Conservation (phyloP, 2,113 vertebrate genomes). For the Syngnathus scovelli region DNA sequence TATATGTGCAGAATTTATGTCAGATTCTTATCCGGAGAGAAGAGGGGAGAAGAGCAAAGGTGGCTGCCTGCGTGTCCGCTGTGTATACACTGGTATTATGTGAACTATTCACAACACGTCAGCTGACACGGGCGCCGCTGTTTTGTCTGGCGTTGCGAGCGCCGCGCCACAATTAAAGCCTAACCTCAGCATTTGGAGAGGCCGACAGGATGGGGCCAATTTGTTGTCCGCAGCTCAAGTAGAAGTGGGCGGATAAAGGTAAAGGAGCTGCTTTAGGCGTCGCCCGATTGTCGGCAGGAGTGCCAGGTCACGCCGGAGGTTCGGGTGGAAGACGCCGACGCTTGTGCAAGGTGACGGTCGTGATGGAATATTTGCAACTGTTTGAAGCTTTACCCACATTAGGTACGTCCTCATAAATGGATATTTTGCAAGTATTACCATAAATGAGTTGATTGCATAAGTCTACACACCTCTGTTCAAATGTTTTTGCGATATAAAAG, state of each 20-base stretch:
- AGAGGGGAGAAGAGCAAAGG: slow-evolving; percentile 73
- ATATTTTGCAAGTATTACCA: too few species aligned
- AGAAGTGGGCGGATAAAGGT: slow-evolving; percentile 20
- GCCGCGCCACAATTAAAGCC: slow-evolving; percentile 73
- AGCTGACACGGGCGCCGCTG: slow-evolving; percentile 69
- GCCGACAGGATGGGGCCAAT: slow-evolving; percentile 64
- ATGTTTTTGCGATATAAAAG: too few species aligned
- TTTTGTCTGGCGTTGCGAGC: slow-evolving; percentile 67
- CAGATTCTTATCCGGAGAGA: slow-evolving; percentile 77
- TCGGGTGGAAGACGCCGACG: neutral
- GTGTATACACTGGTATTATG: slow-evolving; percentile 80
- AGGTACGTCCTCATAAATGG: too few species aligned
- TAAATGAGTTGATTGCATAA: too few species aligned
- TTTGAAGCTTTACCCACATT: too few species aligned
- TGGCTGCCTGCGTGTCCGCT: slow-evolving; percentile 71
- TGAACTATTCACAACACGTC: slow-evolving; percentile 80
- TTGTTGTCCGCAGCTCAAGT: slow-evolving; percentile 63
- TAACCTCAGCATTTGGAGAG: slow-evolving; percentile 72
- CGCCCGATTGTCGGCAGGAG: slow-evolving; percentile 50
- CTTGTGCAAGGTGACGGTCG: neutral
- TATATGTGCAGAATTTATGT: slow-evolving; percentile 82
- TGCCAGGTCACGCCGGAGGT: slow-evolving; percentile 17
- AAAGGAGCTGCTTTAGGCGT: neutral
- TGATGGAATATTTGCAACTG: neutral
- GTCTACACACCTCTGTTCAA: too few species aligned